phyloP scores from a whole-genome alignment of 2,888 invertebrate species.

The Liposcelis brunnea region DNA sequence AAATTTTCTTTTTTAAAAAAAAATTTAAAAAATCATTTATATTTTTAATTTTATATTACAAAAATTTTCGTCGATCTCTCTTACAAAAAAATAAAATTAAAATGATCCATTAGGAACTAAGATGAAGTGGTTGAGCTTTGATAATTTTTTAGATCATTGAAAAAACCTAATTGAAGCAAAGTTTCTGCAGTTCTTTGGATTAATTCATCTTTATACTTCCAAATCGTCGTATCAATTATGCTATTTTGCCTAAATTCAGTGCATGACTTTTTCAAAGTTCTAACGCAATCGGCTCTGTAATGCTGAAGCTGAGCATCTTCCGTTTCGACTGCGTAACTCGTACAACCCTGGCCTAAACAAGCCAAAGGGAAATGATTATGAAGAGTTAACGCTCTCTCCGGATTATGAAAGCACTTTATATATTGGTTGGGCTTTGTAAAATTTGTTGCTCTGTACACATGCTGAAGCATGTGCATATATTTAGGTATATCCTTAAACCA shows the following conservation, averaged over 20 bases:
- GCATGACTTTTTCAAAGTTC: slow-evolving; percentile 68
- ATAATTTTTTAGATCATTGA: slow-evolving; percentile 19
- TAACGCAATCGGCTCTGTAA: slow-evolving; percentile 84
- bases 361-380: slow-evolving; percentile 88
- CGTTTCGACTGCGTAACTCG: slow-evolving; percentile 68
- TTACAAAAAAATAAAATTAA: no score
- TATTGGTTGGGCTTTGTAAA: slow-evolving; percentile 87
- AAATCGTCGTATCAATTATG: slow-evolving; percentile 68
- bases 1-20: no score
- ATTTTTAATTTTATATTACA: no score
- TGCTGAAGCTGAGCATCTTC: slow-evolving; percentile 79
- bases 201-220: slow-evolving; percentile 69
- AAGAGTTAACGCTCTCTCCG: slow-evolving; percentile 69
- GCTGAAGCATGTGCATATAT: slow-evolving; percentile 88
- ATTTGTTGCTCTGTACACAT: slow-evolving; percentile 76
- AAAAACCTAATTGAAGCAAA: slow-evolving; percentile 54
- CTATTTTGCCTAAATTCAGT: slow-evolving; percentile 65
- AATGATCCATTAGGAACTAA: no score
- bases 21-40: no score
- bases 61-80: no score
- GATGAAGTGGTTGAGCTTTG: no score
- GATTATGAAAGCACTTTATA: slow-evolving; percentile 87
- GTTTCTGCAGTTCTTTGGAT: slow-evolving; percentile 50
- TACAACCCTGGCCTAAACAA: slow-evolving; percentile 63
- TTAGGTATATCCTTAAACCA: slow-evolving; percentile 61